These are phyloP conservation scores for Trichogramma dendrolimi DNA, from an alignment of 2,888 invertebrate genomes.

Conservation along the genomic window DNA sequence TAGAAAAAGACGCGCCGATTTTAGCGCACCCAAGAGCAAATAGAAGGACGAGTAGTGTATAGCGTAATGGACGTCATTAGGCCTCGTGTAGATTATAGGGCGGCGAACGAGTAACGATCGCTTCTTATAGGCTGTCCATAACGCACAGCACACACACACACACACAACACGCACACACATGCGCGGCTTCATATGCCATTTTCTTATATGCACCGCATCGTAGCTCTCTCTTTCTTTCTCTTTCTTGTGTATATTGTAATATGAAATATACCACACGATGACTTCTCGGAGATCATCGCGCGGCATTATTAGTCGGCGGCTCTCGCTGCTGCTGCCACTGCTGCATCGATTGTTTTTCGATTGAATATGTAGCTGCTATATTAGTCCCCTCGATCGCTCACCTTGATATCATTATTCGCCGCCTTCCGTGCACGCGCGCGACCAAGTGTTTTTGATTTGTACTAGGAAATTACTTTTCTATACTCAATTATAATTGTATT, in stretches of 20 bases:
- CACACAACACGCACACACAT: neutral
- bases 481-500: too few relatives aligned
- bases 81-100: constrained; percentile 52
- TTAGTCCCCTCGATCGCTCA: too few relatives aligned
- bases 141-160: constrained; percentile 11
- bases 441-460: too few relatives aligned
- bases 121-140: constrained; percentile 49
- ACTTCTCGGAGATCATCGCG: constrained; percentile 12
- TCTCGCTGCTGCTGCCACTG: neutral
- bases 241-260: constrained; percentile 3
- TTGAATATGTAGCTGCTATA: constrained; percentile 14
- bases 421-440: too few relatives aligned
- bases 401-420: too few relatives aligned
- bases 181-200: neutral
- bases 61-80: constrained; percentile 54
- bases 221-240: neutral
- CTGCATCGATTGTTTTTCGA: constrained; percentile 22
- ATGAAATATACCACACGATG: too few relatives aligned
- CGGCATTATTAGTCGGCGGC: too few relatives aligned
- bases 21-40: constrained; percentile 4
- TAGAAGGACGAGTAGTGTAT: constrained; percentile 41
- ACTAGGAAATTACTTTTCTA: too few relatives aligned
- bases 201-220: neutral
- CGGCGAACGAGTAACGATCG: constrained; percentile 52
- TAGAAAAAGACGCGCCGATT: constrained; percentile 1